Evolutionary conservation across 2,113 vertebrate species (phyloP).

Genomic region (Pluvianellus socialis): DNA sequence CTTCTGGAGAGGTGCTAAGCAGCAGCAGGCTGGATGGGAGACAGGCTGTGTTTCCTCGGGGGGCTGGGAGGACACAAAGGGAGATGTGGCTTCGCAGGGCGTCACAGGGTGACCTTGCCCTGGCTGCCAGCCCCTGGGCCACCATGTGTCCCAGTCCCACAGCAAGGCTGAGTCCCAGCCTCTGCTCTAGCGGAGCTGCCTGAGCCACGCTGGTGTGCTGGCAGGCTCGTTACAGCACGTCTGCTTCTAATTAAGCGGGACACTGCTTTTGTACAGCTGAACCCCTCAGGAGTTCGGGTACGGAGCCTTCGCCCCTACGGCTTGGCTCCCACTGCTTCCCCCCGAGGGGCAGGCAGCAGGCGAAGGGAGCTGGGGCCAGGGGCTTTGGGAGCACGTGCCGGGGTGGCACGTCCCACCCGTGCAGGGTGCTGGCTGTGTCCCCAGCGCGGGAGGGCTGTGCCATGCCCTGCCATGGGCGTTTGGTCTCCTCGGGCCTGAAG

Average conservation of each 20-base stretch:
- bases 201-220: background rate
- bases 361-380: accelerated
- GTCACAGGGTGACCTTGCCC: background rate
- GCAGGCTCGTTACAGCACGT: background rate
- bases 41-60: background rate
- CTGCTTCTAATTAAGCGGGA: slow-evolving; percentile 12
- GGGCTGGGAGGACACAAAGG: background rate
- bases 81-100: background rate
- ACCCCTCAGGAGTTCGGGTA: background rate
- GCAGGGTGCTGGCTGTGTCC: background rate
- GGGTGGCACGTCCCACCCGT: accelerated
- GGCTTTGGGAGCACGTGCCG: background rate
- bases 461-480: background rate
- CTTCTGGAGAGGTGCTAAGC: background rate
- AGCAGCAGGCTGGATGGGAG: background rate
- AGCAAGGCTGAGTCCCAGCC: background rate
- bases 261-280: background rate
- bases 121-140: background rate
- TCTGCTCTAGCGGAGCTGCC: background rate
- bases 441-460: background rate
- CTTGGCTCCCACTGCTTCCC: background rate
- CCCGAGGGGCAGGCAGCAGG: accelerated
- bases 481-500: background rate
- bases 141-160: background rate
- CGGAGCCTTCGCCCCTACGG: accelerated